A percentile compares a stretch with the other conserved stretches of the same genome.
phyloP scores from a whole-genome alignment of 1,140 invertebrate genomes.

The Asbolus verrucosus region DNA sequence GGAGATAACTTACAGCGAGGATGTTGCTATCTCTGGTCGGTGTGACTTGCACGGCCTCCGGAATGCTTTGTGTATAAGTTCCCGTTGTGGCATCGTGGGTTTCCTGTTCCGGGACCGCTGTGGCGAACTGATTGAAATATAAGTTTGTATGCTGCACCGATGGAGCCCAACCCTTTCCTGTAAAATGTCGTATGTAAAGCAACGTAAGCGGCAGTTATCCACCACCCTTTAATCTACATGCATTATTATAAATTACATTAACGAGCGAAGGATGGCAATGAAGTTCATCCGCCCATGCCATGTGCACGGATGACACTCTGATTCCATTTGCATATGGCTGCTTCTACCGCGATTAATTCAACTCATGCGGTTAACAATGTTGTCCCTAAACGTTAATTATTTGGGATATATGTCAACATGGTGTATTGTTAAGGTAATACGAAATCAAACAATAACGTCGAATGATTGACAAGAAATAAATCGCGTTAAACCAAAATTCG shows the following conservation, averaged over 20 bases:
- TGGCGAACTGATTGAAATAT: constrained; percentile 50
- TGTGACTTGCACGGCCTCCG: constrained; percentile 31
- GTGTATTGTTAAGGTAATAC: not conserved
- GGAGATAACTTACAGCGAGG: constrained; percentile 6
- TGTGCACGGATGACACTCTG: no score
- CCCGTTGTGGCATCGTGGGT: constrained; percentile 27
- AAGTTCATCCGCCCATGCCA: constrained; percentile 34
- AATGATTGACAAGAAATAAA: no score
- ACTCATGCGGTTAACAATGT: not conserved
- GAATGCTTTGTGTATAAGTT: constrained; percentile 34
- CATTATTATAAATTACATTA: constrained; percentile 47
- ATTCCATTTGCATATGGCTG: constrained; percentile 25
- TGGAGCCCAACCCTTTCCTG: constrained; percentile 55
- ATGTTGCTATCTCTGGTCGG: constrained; percentile 21
- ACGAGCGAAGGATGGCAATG: constrained; percentile 8
- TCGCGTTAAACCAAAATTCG: no score
- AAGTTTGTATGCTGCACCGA: constrained; percentile 48
- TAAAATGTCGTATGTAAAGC: constrained; percentile 42
- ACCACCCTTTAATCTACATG: constrained; percentile 44
- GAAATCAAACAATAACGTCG: no score
- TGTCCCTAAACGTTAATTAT: not conserved
- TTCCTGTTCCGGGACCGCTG: constrained; percentile 40
- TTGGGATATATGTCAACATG: no score
- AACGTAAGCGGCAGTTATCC: constrained; percentile 27
- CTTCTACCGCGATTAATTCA: constrained; percentile 15